Conservation (phyloP, 2,113 vertebrate genomes). For the Gobius niger region DNA sequence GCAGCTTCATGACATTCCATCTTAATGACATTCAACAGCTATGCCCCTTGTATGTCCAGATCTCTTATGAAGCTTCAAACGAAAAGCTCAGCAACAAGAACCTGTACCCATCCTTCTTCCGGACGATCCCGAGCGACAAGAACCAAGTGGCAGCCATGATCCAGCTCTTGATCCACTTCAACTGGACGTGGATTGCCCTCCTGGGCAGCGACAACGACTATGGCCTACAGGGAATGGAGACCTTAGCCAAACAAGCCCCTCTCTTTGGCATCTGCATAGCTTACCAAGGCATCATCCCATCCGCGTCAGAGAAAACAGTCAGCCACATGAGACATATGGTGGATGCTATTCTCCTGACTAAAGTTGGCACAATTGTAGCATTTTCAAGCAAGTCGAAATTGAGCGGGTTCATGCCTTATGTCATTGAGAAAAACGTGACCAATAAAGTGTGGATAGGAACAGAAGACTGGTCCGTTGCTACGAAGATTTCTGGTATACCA, state of each 20-base stretch:
- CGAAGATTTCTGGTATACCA: conserved; percentile 62
- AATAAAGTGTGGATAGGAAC: conserved; percentile 82
- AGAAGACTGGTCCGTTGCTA: conserved; percentile 81
- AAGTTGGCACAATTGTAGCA: conserved; percentile 77
- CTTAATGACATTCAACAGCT: too few species aligned
- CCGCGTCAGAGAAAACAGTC: conserved; percentile 1
- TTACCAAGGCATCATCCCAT: conserved; percentile 78
- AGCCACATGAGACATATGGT: conserved; percentile 66
- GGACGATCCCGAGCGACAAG: conserved; percentile 78
- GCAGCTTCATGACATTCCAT: too few species aligned
- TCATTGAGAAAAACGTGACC: conserved; percentile 70
- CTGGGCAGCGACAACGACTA: conserved; percentile 80
- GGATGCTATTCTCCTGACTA: conserved; percentile 53
- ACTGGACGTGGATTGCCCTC: conserved; percentile 83
- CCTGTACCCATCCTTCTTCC: conserved; percentile 76
- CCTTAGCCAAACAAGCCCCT: conserved; percentile 58
- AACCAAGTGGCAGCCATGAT: conserved; percentile 80
- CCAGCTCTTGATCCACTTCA: conserved; percentile 70
- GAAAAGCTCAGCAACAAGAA: conserved; percentile 76
- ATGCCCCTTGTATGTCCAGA: conserved; percentile 49
- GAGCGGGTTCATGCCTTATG: conserved; percentile 67
- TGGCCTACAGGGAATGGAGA: conserved; percentile 73
- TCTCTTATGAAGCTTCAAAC: conserved; percentile 81
- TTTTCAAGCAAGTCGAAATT: conserved; percentile 76
- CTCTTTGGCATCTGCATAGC: conserved; percentile 74